Evolutionary conservation across 64 coral and sea anemone species (phyloP).

Genomic region (Pachyseris speciosa): DNA sequence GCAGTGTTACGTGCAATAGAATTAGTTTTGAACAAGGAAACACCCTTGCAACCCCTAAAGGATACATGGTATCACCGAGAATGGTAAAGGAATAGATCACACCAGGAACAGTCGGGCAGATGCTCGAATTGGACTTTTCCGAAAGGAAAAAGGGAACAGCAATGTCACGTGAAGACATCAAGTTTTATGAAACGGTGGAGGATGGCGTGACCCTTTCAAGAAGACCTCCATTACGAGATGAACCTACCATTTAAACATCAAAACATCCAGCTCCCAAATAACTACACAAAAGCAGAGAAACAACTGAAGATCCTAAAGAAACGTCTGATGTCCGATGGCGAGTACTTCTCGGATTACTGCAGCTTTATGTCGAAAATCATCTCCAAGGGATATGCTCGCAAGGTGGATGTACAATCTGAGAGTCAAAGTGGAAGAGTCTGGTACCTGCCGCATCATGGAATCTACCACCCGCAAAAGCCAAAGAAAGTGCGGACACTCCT

Average conservation of each 20-base stretch:
- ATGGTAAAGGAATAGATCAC: slow-evolving; percentile 42
- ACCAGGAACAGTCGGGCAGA: slow-evolving; percentile 27
- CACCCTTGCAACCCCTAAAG: neutral
- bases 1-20: neutral
- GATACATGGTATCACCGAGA: neutral
- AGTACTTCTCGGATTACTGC: slow-evolving; percentile 45
- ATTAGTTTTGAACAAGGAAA: neutral
- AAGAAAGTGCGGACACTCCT: too few species aligned
- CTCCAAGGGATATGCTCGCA: slow-evolving; percentile 36
- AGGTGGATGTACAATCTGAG: slow-evolving; percentile 42
- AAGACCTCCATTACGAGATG: slow-evolving; percentile 66
- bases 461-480: too few species aligned
- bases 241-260: slow-evolving; percentile 68
- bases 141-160: slow-evolving; percentile 54
- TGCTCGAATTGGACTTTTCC: slow-evolving; percentile 71
- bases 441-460: too few species aligned
- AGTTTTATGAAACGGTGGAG: slow-evolving; percentile 46
- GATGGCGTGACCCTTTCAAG: slow-evolving; percentile 30
- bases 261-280: slow-evolving; percentile 62
- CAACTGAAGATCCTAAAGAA: slow-evolving; percentile 65
- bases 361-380: slow-evolving; percentile 65
- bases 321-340: slow-evolving; percentile 7
- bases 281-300: slow-evolving; percentile 53
- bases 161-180: slow-evolving; percentile 62
- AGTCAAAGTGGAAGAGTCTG: too few species aligned